These are phyloP conservation scores for Neuroterus valhalla DNA, from an alignment of 1,140 invertebrate genomes.

Conservation along the genomic window DNA sequence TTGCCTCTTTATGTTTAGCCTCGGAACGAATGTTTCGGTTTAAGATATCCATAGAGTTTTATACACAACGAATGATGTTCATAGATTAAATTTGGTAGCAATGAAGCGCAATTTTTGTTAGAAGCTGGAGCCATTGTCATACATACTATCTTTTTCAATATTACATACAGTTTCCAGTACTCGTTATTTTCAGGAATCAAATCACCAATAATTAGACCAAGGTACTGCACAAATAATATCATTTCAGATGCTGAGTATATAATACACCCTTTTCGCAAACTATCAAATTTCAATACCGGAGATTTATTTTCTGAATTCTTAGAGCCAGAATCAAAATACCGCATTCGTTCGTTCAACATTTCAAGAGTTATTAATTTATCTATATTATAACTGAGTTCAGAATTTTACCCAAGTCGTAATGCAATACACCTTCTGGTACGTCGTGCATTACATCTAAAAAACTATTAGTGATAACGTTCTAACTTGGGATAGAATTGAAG, in stretches of 20 bases:
- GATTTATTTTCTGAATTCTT: conserved; percentile 10
- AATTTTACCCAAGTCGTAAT: conserved; percentile 26
- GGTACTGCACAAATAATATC: conserved; percentile 24
- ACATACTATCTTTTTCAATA: conserved; percentile 36
- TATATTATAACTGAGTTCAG: conserved; percentile 23
- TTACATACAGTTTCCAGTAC: conserved; percentile 38
- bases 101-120: conserved; percentile 6
- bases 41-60: conserved; percentile 31
- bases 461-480: no score
- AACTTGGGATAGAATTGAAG: no score
- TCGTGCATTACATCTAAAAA: not conserved
- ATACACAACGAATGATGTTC: conserved; percentile 39
- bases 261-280: conserved; percentile 21
- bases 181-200: conserved; percentile 32
- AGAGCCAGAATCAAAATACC: conserved; percentile 33
- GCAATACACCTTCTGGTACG: not conserved
- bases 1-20: not conserved
- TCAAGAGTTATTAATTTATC: conserved; percentile 31
- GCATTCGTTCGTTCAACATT: conserved; percentile 34
- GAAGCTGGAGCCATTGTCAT: conserved; percentile 24
- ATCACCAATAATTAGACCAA: conserved; percentile 38
- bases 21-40: conserved; percentile 1
- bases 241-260: conserved; percentile 41
- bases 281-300: conserved; percentile 29
- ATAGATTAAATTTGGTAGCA: conserved; percentile 26